Percentiles rank a stretch among this genome's conserved stretches.
Conservation (phyloP, 1,140 invertebrate genomes). For the Cyphomyrmex costatus region DNA sequence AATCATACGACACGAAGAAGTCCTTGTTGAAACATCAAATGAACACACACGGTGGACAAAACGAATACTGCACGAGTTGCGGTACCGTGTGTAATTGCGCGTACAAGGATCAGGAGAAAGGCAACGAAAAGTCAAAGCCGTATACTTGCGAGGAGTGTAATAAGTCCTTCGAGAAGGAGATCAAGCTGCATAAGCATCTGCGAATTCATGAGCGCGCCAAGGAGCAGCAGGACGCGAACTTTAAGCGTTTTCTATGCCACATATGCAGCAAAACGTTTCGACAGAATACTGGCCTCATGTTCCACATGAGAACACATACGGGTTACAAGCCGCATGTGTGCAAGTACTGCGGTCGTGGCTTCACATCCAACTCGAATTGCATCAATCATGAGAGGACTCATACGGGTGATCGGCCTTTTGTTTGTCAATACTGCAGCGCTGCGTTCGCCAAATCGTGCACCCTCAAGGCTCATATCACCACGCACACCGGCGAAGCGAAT, state of each 20-base stretch:
- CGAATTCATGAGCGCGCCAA: slow-evolving; percentile 81
- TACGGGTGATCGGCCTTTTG: slow-evolving; percentile 88
- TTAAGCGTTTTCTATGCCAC: slow-evolving; percentile 83
- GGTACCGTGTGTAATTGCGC: slow-evolving; percentile 60
- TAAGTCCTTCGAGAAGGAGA: slow-evolving; percentile 87
- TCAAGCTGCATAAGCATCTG: slow-evolving; percentile 84
- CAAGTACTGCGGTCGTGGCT: slow-evolving; percentile 90
- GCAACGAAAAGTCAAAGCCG: slow-evolving; percentile 87
- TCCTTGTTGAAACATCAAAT: slow-evolving; percentile 78
- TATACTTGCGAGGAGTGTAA: slow-evolving; percentile 90
- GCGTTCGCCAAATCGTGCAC: slow-evolving; percentile 85
- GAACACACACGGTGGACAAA: slow-evolving; percentile 69
- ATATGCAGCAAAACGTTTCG: slow-evolving; percentile 84
- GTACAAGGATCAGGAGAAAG: slow-evolving; percentile 42
- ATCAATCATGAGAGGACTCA: slow-evolving; percentile 89
- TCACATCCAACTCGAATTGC: slow-evolving; percentile 85
- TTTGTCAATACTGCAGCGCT: slow-evolving; percentile 87
- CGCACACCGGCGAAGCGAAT: slow-evolving; percentile 84
- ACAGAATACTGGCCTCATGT: slow-evolving; percentile 86
- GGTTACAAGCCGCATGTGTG: slow-evolving; percentile 91
- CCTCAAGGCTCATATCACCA: slow-evolving; percentile 85
- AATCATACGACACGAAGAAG: slow-evolving; percentile 81
- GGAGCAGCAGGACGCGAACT: slow-evolving; percentile 79
- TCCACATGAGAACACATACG: slow-evolving; percentile 91
- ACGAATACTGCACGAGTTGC: slow-evolving; percentile 61